Conservation (phyloP, 2,113 vertebrate species). For the Apodemus sylvaticus region DNA sequence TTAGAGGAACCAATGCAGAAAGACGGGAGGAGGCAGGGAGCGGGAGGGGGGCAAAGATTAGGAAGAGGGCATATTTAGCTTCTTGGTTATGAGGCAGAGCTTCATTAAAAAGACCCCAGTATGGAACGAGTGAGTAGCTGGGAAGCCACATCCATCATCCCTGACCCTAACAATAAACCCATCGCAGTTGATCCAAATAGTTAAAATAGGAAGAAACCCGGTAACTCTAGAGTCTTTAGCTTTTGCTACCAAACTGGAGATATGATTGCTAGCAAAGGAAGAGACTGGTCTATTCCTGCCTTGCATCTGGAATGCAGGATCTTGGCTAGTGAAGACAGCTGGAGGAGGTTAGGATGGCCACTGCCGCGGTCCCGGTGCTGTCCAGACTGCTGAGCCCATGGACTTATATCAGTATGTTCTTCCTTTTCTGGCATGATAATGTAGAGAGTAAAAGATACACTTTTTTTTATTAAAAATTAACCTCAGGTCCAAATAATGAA, state of each 20-base stretch:
- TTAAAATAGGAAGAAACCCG: conserved; percentile 62
- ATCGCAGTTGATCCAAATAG: conserved; percentile 55
- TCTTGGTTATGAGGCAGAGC: conserved; percentile 69
- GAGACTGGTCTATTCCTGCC: conserved; percentile 21
- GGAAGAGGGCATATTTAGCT: conserved; percentile 50
- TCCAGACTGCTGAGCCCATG: neutral
- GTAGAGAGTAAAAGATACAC: conserved; percentile 66
- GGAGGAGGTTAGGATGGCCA: neutral
- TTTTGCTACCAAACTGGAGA: conserved; percentile 50
- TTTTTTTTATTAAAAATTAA: conserved; percentile 68
- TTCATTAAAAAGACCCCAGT: conserved; percentile 71
- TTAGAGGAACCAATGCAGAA: conserved; percentile 62
- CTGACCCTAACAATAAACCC: conserved; percentile 43
- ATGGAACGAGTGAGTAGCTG: conserved; percentile 58
- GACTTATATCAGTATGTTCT: neutral
- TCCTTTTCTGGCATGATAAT: conserved; percentile 58
- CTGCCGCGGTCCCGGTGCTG: neutral
- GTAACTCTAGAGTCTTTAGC: conserved; percentile 22
- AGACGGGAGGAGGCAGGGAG: conserved; percentile 10
- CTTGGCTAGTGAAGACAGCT: neutral
- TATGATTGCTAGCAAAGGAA: conserved; percentile 43
- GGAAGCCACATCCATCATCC: conserved; percentile 12
- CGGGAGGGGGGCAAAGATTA: conserved; percentile 46
- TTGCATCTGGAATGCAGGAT: neutral
- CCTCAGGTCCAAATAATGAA: conserved; percentile 62